A percentile compares a stretch with the other conserved stretches of the same genome.
Conservation (phyloP, 2,113 vertebrate species). For the Microtus richardsoni region DNA sequence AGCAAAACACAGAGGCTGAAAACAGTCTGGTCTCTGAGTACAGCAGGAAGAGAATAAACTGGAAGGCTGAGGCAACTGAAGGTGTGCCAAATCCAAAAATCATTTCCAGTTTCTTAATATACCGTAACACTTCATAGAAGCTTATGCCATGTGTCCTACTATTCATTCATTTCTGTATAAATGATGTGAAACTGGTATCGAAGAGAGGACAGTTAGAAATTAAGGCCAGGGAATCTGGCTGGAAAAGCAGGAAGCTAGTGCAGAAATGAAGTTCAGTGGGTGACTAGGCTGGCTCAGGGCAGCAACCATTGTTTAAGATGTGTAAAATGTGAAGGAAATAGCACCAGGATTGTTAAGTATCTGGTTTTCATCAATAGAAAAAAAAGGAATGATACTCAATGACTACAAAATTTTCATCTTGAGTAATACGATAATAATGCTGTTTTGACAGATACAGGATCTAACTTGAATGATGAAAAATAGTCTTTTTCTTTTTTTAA, state of each 20-base stretch:
- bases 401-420: neutral
- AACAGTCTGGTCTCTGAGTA: neutral
- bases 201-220: neutral
- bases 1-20: neutral
- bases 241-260: neutral
- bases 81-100: neutral
- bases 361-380: neutral
- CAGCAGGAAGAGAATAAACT: neutral
- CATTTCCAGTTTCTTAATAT: neutral
- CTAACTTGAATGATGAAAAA: neutral
- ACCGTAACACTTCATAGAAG: neutral
- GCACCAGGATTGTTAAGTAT: neutral
- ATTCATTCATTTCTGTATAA: neutral
- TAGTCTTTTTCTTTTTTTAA: neutral
- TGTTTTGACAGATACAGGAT: neutral
- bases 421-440: neutral
- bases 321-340: neutral
- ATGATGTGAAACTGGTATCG: neutral
- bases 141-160: neutral
- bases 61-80: neutral
- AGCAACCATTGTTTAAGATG: rapidly evolving
- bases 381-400: neutral
- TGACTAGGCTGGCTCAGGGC: neutral
- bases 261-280: neutral
- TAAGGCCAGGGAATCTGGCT: neutral